These are phyloP conservation scores for Prunella fulvescens DNA, from an alignment of 2,113 vertebrate genomes.

Conservation along the genomic window DNA sequence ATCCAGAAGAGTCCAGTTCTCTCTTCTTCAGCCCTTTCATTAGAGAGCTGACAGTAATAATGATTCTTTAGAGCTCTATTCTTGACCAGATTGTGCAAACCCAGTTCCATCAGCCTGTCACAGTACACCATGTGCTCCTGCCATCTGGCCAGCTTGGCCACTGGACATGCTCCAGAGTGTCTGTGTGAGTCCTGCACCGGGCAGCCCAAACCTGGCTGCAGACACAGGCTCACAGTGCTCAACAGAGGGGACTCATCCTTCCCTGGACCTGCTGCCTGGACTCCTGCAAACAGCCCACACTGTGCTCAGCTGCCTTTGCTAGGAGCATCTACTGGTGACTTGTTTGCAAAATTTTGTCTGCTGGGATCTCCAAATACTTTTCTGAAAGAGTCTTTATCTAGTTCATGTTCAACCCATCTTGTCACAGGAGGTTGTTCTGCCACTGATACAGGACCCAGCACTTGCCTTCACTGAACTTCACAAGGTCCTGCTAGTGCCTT, in stretches of 20 bases:
- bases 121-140: rapidly evolving
- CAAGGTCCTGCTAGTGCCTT: neutral
- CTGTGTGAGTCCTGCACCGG: rapidly evolving
- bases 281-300: neutral
- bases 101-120: rapidly evolving
- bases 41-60: neutral
- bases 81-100: neutral
- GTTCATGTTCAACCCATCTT: rapidly evolving
- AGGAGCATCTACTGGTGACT: rapidly evolving
- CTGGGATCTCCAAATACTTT: neutral
- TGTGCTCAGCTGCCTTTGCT: neutral
- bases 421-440: neutral
- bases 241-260: neutral
- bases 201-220: neutral
- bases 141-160: neutral
- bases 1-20: neutral
- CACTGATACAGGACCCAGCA: neutral
- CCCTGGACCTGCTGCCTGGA: neutral
- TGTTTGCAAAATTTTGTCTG: rapidly evolving
- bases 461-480: neutral
- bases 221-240: rapidly evolving
- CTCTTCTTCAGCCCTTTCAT: neutral
- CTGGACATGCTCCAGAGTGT: neutral
- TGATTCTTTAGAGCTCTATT: neutral
- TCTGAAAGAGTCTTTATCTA: neutral